Evolutionary conservation across 1,140 invertebrate genomes (phyloP).

Genomic region (Subanguina moxae): DNA sequence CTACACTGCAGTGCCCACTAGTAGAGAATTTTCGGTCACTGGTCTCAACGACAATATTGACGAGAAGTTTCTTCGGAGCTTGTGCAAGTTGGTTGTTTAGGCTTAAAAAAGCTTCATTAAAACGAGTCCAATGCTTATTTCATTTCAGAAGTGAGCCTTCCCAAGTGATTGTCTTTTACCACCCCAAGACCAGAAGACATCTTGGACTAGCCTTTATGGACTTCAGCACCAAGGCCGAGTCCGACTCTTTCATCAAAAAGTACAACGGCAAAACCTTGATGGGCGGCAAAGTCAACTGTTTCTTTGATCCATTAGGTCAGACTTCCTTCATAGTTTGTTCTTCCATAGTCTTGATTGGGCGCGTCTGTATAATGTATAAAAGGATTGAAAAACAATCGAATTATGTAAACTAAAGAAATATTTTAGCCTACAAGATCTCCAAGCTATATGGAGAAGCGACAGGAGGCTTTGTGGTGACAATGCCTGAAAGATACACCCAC

Average conservation of each 20-base stretch:
- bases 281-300: slow-evolving; percentile 24
- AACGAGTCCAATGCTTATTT: slow-evolving; percentile 1
- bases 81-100: slow-evolving; percentile 21
- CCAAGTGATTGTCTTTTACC: not conserved
- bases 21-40: slow-evolving; percentile 15
- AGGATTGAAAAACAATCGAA: no score
- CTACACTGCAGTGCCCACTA: slow-evolving; percentile 17
- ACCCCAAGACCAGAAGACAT: slow-evolving; percentile 14
- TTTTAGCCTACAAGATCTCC: not conserved
- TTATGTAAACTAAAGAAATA: no score
- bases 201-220: slow-evolving; percentile 17
- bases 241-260: slow-evolving; percentile 7
- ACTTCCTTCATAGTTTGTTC: no score
- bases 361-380: no score
- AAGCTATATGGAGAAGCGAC: not conserved
- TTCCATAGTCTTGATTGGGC: no score
- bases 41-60: slow-evolving; percentile 27
- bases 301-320: slow-evolving; percentile 24
- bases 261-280: slow-evolving; percentile 23
- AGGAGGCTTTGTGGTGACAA: not conserved
- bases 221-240: not conserved
- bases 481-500: not conserved
- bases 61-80: slow-evolving; percentile 21
- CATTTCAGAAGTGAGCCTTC: not conserved
- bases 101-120: not conserved